Conservation (phyloP, 2,113 vertebrate genomes). For the Prietella phreatophila region DNA sequence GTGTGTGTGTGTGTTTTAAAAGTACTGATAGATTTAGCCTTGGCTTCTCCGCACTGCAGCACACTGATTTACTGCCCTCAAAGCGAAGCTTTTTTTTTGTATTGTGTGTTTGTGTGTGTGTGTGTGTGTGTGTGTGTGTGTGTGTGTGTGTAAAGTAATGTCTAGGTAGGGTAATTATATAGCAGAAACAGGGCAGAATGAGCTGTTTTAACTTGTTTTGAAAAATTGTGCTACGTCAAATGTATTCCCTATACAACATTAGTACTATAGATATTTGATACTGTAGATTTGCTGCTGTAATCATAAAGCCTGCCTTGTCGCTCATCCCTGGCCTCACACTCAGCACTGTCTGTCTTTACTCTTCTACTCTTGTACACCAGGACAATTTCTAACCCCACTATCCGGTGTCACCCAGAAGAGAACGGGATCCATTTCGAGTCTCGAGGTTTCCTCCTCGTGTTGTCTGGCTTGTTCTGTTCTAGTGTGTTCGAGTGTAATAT, state of each 20-base stretch:
- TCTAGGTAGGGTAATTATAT: neutral
- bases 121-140: neutral
- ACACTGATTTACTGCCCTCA: slow-evolving; percentile 11
- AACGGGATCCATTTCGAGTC: neutral
- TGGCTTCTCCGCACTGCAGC: slow-evolving; percentile 27
- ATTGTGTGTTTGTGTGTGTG: no score
- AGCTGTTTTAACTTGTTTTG: neutral
- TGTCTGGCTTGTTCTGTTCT: no score
- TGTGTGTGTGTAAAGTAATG: neutral
- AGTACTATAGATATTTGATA: neutral
- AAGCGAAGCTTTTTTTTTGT: neutral
- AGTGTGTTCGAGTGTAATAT: neutral
- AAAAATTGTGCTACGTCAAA: neutral
- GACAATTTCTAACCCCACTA: neutral
- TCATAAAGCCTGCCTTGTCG: neutral
- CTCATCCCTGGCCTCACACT: neutral
- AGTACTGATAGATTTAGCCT: slow-evolving; percentile 11
- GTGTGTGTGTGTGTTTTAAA: slow-evolving; percentile 6
- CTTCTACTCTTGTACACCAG: neutral
- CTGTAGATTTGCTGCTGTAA: neutral
- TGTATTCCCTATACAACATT: neutral
- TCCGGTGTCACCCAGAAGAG: neutral
- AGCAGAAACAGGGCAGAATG: neutral
- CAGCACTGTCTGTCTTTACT: neutral
- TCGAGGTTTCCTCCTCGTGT: neutral